These are phyloP conservation scores for Epizoanthus illoricatus DNA, from an alignment of 92 coral and sea anemone species.

Conservation along the genomic window DNA sequence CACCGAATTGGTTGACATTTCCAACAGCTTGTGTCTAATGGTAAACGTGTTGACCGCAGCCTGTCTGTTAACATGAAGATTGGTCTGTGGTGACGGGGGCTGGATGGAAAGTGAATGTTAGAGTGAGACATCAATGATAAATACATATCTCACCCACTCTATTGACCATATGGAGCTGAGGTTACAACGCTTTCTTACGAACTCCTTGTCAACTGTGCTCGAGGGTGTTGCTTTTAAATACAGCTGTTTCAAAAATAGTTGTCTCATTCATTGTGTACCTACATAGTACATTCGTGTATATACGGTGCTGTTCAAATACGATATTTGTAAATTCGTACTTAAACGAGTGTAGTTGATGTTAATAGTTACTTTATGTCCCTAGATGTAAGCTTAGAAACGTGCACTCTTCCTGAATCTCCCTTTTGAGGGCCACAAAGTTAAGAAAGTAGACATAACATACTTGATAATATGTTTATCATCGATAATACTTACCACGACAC, in stretches of 20 bases:
- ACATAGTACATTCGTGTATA: background rate
- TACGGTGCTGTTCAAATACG: background rate
- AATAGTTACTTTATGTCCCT: background rate
- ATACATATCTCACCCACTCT: too few species aligned
- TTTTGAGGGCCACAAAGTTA: background rate
- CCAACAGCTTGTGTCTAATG: conserved; percentile 87
- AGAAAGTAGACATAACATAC: background rate
- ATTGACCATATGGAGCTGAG: too few species aligned
- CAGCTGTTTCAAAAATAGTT: too few species aligned
- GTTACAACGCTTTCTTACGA: too few species aligned
- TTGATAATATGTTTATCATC: background rate
- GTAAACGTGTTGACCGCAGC: conserved; percentile 90
- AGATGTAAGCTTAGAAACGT: too few species aligned
- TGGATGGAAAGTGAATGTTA: conserved; percentile 3
- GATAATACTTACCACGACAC: conserved; percentile 66
- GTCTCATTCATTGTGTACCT: background rate
- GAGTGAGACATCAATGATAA: too few species aligned
- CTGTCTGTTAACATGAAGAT: conserved; percentile 71
- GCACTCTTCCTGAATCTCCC: too few species aligned
- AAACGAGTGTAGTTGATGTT: background rate
- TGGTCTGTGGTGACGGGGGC: conserved; percentile 85
- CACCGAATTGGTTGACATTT: conserved; percentile 95
- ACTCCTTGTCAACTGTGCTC: background rate
- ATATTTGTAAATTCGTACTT: too few species aligned
- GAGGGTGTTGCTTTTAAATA: background rate